These are phyloP conservation scores for Leptinotarsa juncta DNA, from an alignment of 2,888 invertebrate species.

Conservation along the genomic window DNA sequence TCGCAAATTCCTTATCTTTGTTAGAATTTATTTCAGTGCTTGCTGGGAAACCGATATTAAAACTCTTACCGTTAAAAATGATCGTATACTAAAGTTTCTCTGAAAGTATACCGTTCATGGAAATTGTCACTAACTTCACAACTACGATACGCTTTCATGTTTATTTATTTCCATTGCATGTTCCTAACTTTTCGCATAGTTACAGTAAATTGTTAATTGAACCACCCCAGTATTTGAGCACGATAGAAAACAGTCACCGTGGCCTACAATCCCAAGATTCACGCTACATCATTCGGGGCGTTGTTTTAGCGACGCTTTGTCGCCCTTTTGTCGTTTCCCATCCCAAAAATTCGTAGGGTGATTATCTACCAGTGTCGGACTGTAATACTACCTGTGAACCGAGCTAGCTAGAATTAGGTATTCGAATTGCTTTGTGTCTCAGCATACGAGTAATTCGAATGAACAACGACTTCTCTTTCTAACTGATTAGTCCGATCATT, in stretches of 20 bases:
- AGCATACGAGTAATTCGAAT: neutral
- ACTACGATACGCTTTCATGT: constrained; percentile 8
- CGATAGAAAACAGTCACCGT: constrained; percentile 23
- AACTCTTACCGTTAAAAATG: constrained; percentile 27
- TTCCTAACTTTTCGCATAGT: constrained; percentile 20
- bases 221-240: constrained; percentile 22
- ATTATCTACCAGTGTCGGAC: constrained; percentile 18
- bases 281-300: constrained; percentile 21
- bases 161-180: constrained; percentile 29
- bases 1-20: constrained; percentile 24
- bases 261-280: constrained; percentile 17
- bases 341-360: constrained; percentile 18
- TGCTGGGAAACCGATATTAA: constrained; percentile 22
- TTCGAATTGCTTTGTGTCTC: neutral
- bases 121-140: constrained; percentile 24
- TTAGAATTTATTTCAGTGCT: constrained; percentile 24
- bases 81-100: constrained; percentile 23
- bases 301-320: constrained; percentile 20
- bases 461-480: neutral
- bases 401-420: neutral
- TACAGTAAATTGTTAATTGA: constrained; percentile 26
- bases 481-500: too few relatives aligned
- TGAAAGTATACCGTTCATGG: constrained; percentile 23
- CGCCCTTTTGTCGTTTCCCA: constrained; percentile 16
- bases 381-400: constrained; percentile 15